Evolutionary conservation across 1,140 invertebrate genomes (phyloP), one percentile per base, ranked within the genome.

Genomic region (Drosophila ananassae): DNA sequence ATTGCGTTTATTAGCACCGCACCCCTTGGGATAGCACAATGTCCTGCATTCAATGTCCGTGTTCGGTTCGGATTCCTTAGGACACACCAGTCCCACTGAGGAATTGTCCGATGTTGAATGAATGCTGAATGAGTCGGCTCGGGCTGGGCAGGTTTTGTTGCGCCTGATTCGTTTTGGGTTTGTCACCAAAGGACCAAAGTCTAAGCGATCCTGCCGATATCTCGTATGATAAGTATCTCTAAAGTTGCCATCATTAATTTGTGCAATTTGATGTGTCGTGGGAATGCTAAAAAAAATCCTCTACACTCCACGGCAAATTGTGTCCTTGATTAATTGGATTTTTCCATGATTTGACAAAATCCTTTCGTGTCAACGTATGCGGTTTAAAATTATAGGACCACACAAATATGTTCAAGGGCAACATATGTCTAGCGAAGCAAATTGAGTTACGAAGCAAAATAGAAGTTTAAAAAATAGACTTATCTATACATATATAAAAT

Each of bases 1-100:
- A 90, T 90, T 90, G 87, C 87, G 87, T 90, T 90, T 90, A 90
- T 90, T 90, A 89, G 79, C 84, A 77, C 76, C 76, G 84, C 79
- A 77, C 63, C 79, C 79, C 69, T 73, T 80, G 69, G 74, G 58
- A 59, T 51, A 21, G 44, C 57, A 78, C 53, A 71, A 84, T 44
- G 66, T 68, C 66, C 13, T 9, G 32, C 46, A 13, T n/a, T 8
- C 44, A 44, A 44, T 12, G 3, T 21, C 13, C 13, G 2, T 21
- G 13, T 66, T 41, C 55, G 63, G 68, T 75, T 61, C 68, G 32
- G 30, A 37, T 46, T 57, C 21, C 63, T 56, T 3, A 37, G 63
- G 52, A 44, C 41, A 21, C 12, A 46, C 28, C 54, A 30, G 17
- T 57, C 78, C 87, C 83, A 89, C 83, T 89, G 67, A 89, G 64